A percentile compares a stretch with the other conserved stretches of the same genome.
Evolutionary conservation across 2,888 invertebrate species (phyloP).

Genomic region (Tribolium freemani): DNA sequence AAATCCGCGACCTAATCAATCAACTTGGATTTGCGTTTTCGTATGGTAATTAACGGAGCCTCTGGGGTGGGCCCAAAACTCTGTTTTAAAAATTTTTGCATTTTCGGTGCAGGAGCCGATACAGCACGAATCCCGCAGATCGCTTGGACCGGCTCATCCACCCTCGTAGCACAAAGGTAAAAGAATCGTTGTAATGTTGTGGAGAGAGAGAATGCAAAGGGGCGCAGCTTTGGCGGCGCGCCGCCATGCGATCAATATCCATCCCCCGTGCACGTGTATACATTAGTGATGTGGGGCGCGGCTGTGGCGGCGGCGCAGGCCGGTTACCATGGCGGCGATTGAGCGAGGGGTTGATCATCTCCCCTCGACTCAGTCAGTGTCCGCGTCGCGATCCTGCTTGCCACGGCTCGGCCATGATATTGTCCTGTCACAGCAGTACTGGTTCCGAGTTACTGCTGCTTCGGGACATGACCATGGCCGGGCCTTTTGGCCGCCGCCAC

Average conservation of each 20-base stretch:
- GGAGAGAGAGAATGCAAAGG: slow-evolving; percentile 5
- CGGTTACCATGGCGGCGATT: slow-evolving; percentile 67
- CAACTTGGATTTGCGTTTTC: too few species aligned
- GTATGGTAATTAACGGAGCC: too few species aligned
- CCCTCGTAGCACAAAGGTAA: slow-evolving; percentile 54
- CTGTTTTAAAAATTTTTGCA: too few species aligned
- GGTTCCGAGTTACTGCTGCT: slow-evolving; percentile 87
- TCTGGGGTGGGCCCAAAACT: too few species aligned
- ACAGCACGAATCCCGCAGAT: slow-evolving; percentile 48
- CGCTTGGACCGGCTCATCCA: slow-evolving; percentile 52
- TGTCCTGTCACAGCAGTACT: slow-evolving; percentile 99
- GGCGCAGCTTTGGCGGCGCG: slow-evolving; percentile 24
- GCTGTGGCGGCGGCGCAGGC: slow-evolving; percentile 67
- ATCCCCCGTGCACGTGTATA: slow-evolving; percentile 64
- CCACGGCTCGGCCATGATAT: slow-evolving; percentile 81
- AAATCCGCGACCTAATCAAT: too few species aligned
- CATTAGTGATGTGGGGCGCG: slow-evolving; percentile 69
- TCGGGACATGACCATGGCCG: slow-evolving; percentile 81
- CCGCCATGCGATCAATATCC: slow-evolving; percentile 58
- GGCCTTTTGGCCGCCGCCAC: neutral
- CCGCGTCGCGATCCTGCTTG: slow-evolving; percentile 67
- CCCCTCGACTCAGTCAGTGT: slow-evolving; percentile 71
- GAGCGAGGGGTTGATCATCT: slow-evolving; percentile 62
- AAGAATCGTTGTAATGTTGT: slow-evolving; percentile 17
- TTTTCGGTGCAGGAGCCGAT: slow-evolving; percentile 49